Percentiles rank a stretch among this genome's conserved stretches.
Conservation (phyloP, 1,140 invertebrate species). For the Glomeris maerens region DNA sequence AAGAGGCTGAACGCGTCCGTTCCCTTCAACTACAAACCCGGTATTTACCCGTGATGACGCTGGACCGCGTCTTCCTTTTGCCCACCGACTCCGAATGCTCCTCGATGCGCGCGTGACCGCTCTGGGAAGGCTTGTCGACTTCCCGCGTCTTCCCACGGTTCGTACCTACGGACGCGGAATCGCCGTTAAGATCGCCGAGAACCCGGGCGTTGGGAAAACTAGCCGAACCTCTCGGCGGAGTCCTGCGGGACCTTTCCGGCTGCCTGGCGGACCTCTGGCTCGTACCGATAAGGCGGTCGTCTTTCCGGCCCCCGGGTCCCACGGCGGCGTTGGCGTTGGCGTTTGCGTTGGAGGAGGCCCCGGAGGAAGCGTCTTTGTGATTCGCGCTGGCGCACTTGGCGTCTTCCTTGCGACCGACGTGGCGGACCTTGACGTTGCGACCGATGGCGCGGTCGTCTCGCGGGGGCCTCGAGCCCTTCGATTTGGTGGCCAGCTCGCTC, state of each 20-base stretch:
- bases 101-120: not conserved
- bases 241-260: not conserved
- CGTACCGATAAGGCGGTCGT: not conserved
- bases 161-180: too few relatives aligned
- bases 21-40: not conserved
- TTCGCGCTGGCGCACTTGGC: slow-evolving; percentile 8
- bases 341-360: slow-evolving; percentile 4
- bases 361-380: slow-evolving; percentile 12
- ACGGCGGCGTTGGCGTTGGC: slow-evolving; percentile 11
- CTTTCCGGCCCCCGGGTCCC: slow-evolving; percentile 10
- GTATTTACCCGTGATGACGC: slow-evolving; percentile 10
- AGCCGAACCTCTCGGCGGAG: not conserved
- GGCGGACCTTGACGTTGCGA: slow-evolving; percentile 1
- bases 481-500: slow-evolving; percentile 19
- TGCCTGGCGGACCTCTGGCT: not conserved
- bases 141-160: not conserved
- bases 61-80: slow-evolving; percentile 18
- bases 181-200: not conserved
- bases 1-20: not conserved
- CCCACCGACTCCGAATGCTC: slow-evolving; percentile 1
- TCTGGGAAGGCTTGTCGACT: not conserved
- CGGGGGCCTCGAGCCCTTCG: slow-evolving; percentile 7
- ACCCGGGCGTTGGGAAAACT: not conserved
- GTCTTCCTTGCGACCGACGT: not conserved
- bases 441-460: not conserved